Base-by-base conservation (phyloP, 2,113 vertebrate genomes). In the Saccopteryx bilineata region DNA sequence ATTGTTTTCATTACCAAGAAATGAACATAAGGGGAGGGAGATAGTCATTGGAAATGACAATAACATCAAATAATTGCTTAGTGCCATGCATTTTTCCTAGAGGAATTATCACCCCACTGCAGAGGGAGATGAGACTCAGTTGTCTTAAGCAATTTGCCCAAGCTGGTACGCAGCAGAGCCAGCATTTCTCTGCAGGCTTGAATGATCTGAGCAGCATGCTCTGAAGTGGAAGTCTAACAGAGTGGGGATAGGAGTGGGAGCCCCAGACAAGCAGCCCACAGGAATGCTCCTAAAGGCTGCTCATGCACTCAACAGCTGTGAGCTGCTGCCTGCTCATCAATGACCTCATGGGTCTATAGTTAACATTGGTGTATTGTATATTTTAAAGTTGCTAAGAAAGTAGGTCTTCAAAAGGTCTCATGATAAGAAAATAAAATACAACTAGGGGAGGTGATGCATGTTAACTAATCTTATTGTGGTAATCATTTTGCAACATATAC, bases 1-100 rank as follows among this genome's bases (percentile, higher is more conserved):
- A 69, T 76, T 33, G 23, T 54, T 68, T 74, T 90, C 61, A 68
- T 92, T 71, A 63, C 60, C 39, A 69, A 89, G 69, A 80, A 94
- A 56, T 88, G 33, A 84, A 84, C 18, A 63, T 61, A 87, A 50
- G 54, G 23, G 39, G 33, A 54, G 87, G 5, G 31, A 63, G 63
- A 84, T 15, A 63, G 10, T 39, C 33, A 63, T 1, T 86, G 68
- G 61, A 93, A 96, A 87, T 78, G 79, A 58, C 46, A 91, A 21
- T 33, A 65, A 76, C 54, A 56, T 46, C n/a, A 68, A 92, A 33
- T 39, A 54, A 24, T 71, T 91, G 31, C 69, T 79, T 76, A n/a
- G 6, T 79, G 9, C 46, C 69, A 31, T n/a, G 31, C 5, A 39
- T 46, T 63, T 83, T 68, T 63, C 76, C 46, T 63, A 1, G 48